phyloP scores from a whole-genome alignment of 2,888 invertebrate genomes.

The Druceiella hillmani region DNA sequence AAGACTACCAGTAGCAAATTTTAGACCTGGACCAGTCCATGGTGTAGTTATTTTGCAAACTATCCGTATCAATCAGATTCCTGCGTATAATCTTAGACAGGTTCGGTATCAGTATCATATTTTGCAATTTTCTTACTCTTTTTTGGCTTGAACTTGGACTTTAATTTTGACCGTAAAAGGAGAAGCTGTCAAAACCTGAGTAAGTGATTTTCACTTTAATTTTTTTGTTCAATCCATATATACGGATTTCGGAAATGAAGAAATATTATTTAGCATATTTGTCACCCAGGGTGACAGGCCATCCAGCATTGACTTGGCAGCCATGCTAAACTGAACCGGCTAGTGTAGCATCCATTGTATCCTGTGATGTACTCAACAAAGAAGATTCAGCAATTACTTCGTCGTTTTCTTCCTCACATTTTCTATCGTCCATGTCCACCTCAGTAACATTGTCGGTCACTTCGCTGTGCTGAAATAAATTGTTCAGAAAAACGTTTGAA shows the following conservation, averaged over 20 bases:
- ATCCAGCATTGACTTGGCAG: conserved; percentile 1
- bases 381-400: conserved; percentile 3
- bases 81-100: background rate
- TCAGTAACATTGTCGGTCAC: conserved; percentile 8
- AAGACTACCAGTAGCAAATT: too few species aligned
- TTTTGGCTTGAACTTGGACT: background rate
- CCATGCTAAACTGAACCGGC: background rate
- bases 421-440: conserved; percentile 4
- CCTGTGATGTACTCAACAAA: background rate
- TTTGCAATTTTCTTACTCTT: background rate
- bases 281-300: background rate
- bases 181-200: background rate
- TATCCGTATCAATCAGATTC: too few species aligned
- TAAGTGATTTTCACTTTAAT: background rate
- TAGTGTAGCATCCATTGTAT: background rate
- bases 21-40: too few species aligned
- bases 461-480: conserved; percentile 9
- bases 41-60: too few species aligned
- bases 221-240: background rate
- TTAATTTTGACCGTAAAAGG: background rate
- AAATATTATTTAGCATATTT: background rate
- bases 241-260: background rate
- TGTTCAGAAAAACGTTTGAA: conserved; percentile 9
- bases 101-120: background rate
- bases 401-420: conserved; percentile 4